Percentiles rank a stretch among this genome's conserved stretches.
Conservation (phyloP, 2,113 vertebrate species). For the Hemibagrus wyckioides region DNA sequence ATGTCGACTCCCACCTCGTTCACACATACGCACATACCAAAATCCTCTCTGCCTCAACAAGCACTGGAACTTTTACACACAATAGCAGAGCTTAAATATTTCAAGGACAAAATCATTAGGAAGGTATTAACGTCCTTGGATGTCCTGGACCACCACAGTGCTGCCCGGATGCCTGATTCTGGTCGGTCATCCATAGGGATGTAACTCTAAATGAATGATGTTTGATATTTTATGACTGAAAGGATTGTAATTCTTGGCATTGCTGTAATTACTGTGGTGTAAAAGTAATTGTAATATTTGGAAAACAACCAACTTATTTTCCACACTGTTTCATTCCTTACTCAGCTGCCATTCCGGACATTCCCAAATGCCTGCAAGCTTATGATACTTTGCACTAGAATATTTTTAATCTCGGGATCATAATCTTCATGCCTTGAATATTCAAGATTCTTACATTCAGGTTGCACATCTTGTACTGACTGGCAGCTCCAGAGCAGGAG, state of each 20-base stretch:
- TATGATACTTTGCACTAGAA: not conserved
- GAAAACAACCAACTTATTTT: not conserved
- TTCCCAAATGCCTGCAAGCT: not conserved
- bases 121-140: not conserved
- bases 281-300: not conserved
- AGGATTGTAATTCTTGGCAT: not conserved
- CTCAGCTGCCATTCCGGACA: not conserved
- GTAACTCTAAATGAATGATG: too few relatives aligned
- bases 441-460: constrained; percentile 74
- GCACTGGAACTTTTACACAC: constrained; percentile 6
- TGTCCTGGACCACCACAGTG: not conserved
- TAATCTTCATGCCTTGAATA: not conserved
- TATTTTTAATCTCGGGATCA: not conserved
- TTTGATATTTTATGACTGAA: too few relatives aligned
- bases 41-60: constrained; percentile 36
- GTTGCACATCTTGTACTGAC: constrained; percentile 85
- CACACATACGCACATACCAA: constrained; percentile 32
- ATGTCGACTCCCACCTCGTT: constrained; percentile 21
- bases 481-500: constrained; percentile 68
- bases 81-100: not conserved
- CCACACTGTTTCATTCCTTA: not conserved
- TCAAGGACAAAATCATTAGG: constrained; percentile 13
- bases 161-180: not conserved
- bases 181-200: not conserved
- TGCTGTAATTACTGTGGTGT: not conserved